A percentile compares a stretch with the other conserved stretches of the same genome.
Conservation (phyloP, 2,888 invertebrate genomes). For the Dione vanillae region DNA sequence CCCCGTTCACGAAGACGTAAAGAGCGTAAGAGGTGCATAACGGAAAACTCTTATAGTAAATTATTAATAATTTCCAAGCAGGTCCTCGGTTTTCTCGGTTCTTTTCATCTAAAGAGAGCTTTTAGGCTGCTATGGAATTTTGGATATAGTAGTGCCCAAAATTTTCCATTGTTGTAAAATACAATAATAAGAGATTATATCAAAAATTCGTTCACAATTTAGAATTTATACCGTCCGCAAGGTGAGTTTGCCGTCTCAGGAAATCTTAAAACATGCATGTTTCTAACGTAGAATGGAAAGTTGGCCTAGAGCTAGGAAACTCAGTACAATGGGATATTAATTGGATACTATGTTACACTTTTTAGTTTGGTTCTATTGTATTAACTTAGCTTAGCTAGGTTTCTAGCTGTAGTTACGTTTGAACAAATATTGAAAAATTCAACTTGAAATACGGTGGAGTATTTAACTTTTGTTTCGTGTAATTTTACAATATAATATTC, state of each 20-base stretch:
- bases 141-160: background rate
- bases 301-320: slow-evolving; percentile 27
- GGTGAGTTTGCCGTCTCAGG: slow-evolving; percentile 36
- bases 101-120: background rate
- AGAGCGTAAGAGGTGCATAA: slow-evolving; percentile 10
- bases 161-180: slow-evolving; percentile 18
- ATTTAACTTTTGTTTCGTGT: background rate
- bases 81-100: background rate
- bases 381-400: slow-evolving; percentile 26
- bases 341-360: slow-evolving; percentile 32
- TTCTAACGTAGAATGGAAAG: slow-evolving; percentile 28
- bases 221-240: slow-evolving; percentile 25
- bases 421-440: slow-evolving; percentile 22
- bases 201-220: slow-evolving; percentile 28
- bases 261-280: slow-evolving; percentile 38
- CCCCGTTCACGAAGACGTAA: background rate
- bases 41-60: slow-evolving; percentile 2
- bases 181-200: slow-evolving; percentile 18
- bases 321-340: slow-evolving; percentile 32
- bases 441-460: slow-evolving; percentile 8
- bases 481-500: background rate
- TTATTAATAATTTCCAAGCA: background rate
- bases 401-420: slow-evolving; percentile 24
- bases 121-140: background rate
- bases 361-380: slow-evolving; percentile 30